Conservation (phyloP, 2,113 vertebrate genomes). For the Sitta europaea region DNA sequence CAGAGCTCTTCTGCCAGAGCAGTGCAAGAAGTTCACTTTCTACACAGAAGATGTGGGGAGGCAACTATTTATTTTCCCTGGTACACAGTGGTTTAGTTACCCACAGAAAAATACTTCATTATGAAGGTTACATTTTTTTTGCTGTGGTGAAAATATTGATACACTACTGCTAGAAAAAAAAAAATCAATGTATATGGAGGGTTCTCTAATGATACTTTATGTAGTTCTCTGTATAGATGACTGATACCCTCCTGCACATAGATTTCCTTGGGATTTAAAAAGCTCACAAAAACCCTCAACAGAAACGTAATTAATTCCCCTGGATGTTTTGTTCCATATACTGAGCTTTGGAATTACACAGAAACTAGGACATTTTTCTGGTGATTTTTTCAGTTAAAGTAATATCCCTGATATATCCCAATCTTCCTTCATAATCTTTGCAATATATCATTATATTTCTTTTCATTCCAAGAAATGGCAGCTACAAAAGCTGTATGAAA, state of each 20-base stretch:
- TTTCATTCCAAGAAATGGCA: background rate
- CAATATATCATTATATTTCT: background rate
- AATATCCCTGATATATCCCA: conserved; percentile 11
- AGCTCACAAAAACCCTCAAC: background rate
- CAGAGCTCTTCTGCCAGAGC: background rate
- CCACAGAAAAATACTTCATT: conserved; percentile 25
- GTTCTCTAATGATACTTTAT: conserved; percentile 21
- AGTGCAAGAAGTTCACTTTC: background rate
- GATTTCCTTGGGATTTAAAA: conserved; percentile 37
- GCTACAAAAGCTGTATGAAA: background rate
- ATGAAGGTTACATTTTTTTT: background rate
- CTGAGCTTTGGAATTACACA: conserved; percentile 16
- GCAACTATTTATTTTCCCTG: conserved; percentile 1
- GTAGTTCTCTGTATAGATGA: conserved; percentile 16
- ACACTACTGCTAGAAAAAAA: background rate
- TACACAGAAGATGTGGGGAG: background rate
- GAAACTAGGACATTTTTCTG: conserved; percentile 50
- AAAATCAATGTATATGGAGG: conserved; percentile 5
- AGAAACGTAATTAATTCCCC: conserved; percentile 53
- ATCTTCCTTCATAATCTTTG: conserved; percentile 38
- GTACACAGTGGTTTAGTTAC: background rate
- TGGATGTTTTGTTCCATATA: conserved; percentile 45
- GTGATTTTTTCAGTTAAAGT: conserved; percentile 19
- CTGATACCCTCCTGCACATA: background rate
- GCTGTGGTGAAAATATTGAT: conserved; percentile 34